phyloP scores from a whole-genome alignment of 2,113 vertebrate species.

The Neogobius melanostomus region DNA sequence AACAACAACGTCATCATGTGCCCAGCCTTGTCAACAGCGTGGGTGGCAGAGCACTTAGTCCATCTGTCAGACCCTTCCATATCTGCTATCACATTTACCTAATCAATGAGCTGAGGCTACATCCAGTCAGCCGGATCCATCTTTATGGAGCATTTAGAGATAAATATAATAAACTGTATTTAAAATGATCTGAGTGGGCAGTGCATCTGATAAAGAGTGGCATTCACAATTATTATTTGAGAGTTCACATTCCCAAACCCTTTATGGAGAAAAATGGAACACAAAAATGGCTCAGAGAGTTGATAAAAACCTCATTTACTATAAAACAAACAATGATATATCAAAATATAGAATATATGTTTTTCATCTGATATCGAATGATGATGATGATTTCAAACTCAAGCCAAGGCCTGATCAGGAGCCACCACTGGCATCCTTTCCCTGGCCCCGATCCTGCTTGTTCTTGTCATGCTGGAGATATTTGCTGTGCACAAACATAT shows the following conservation, averaged over 20 bases:
- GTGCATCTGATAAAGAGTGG: conserved; percentile 2
- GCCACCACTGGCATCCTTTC: conserved; percentile 17
- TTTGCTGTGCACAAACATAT: conserved; percentile 66
- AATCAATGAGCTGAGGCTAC: conserved; percentile 34
- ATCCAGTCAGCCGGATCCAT: conserved; percentile 1
- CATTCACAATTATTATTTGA: neutral
- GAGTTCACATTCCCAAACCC: neutral
- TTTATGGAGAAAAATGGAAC: neutral
- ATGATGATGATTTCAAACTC: neutral
- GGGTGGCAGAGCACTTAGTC: conserved; percentile 45
- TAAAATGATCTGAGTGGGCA: conserved; percentile 2
- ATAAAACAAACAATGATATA: too few species aligned
- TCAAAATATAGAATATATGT: too few species aligned
- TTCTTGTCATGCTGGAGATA: conserved; percentile 38
- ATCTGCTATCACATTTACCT: conserved; percentile 29
- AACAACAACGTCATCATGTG: conserved; percentile 54
- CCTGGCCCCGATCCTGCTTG: conserved; percentile 20
- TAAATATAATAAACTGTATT: neutral
- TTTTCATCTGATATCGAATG: too few species aligned
- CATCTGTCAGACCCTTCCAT: conserved; percentile 27
- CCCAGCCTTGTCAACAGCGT: conserved; percentile 59
- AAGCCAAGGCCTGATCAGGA: conserved; percentile 4
- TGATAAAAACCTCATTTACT: too few species aligned
- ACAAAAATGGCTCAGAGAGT: neutral
- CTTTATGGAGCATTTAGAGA: conserved; percentile 7